Conservation (phyloP, 2,888 invertebrate species). For the Sphaerophoria rueppellii region DNA sequence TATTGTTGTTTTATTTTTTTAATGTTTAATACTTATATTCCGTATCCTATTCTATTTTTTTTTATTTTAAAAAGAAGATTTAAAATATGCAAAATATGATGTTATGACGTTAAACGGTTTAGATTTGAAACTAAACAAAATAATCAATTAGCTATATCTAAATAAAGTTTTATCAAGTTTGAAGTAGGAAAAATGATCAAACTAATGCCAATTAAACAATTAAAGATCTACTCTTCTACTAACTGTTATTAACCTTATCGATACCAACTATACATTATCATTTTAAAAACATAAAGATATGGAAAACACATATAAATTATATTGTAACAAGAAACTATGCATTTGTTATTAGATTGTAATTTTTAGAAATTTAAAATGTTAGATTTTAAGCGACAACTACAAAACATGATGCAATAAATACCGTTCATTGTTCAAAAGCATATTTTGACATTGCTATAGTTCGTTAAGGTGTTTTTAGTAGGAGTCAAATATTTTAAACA, state of each 20-base stretch:
- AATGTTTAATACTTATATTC: background rate
- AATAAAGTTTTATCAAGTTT: slow-evolving; percentile 45
- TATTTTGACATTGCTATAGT: background rate
- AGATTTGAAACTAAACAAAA: slow-evolving; percentile 19
- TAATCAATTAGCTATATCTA: background rate
- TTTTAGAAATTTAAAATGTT: slow-evolving; percentile 62
- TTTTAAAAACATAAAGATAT: slow-evolving; percentile 48
- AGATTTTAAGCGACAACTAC: slow-evolving; percentile 59
- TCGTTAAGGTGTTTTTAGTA: background rate
- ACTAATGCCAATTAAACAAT: slow-evolving; percentile 53
- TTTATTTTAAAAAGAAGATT: too few species aligned
- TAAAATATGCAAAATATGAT: too few species aligned
- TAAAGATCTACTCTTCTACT: slow-evolving; percentile 38
- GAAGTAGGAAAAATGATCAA: slow-evolving; percentile 34
- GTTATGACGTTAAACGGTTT: slow-evolving; percentile 31
- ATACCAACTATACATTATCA: slow-evolving; percentile 57
- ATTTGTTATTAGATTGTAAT: slow-evolving; percentile 73
- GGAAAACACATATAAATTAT: too few species aligned
- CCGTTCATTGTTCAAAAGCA: slow-evolving; percentile 64
- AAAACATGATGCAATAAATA: slow-evolving; percentile 66
- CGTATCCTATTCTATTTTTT: background rate
- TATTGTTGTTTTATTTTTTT: background rate
- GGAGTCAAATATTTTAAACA: too few species aligned
- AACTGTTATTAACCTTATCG: slow-evolving; percentile 44
- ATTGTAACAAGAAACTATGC: slow-evolving; percentile 42